Conservation (phyloP, 2,797 vertebrate genomes). For the Arrhamphus sclerolepis region DNA sequence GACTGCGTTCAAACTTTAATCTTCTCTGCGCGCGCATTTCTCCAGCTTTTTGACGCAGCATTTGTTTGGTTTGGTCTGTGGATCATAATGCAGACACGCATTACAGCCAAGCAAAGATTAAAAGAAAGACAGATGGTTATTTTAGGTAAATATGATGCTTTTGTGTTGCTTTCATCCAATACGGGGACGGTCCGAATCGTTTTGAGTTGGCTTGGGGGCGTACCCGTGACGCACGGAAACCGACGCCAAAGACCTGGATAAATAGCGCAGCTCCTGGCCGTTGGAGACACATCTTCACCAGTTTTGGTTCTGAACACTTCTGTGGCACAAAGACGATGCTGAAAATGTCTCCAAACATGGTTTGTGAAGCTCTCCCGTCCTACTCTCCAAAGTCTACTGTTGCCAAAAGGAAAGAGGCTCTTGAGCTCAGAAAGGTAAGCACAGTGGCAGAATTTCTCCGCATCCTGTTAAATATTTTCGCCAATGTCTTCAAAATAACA, state of each 20-base stretch:
- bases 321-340: slow-evolving; percentile 24
- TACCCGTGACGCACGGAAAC: slow-evolving; percentile 75
- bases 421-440: slow-evolving; percentile 87
- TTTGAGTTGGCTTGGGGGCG: slow-evolving; percentile 76
- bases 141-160: slow-evolving; percentile 49
- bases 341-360: slow-evolving; percentile 75
- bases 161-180: slow-evolving; percentile 66
- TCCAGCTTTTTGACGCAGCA: slow-evolving; percentile 31
- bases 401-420: slow-evolving; percentile 78
- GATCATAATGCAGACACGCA: slow-evolving; percentile 64
- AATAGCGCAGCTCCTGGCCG: slow-evolving; percentile 58
- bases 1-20: not conserved
- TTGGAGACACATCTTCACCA: slow-evolving; percentile 45
- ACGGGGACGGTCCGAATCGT: slow-evolving; percentile 51
- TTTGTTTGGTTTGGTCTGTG: slow-evolving; percentile 38
- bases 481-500: not conserved
- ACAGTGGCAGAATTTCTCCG: not conserved
- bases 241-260: slow-evolving; percentile 74
- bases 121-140: slow-evolving; percentile 75
- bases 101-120: slow-evolving; percentile 58
- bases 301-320: slow-evolving; percentile 24
- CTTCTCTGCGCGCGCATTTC: slow-evolving; percentile 56
- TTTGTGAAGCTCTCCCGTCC: slow-evolving; percentile 47
- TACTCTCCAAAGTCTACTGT: slow-evolving; percentile 68
- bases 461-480: not conserved